Percentiles rank a stretch among this genome's conserved stretches.
These are phyloP conservation scores for Apoderus coryli DNA, from an alignment of 2,888 invertebrate genomes.

Conservation along the genomic window DNA sequence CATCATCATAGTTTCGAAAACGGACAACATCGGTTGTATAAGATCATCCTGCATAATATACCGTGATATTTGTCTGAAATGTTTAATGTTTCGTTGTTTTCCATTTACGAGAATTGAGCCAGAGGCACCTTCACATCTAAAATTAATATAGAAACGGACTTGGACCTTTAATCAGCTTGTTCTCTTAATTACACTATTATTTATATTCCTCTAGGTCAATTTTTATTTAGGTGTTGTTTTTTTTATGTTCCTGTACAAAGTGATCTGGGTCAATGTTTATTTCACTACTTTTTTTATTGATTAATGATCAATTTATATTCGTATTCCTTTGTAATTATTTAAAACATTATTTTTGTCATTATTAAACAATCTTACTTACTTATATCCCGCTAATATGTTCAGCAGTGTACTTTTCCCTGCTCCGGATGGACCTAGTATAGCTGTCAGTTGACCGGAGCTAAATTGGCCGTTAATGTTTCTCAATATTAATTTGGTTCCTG, in stretches of 20 bases:
- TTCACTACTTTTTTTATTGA: no score
- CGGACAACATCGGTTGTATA: constrained; percentile 73
- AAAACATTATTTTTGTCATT: neutral
- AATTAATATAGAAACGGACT: constrained; percentile 11
- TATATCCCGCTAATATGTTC: constrained; percentile 82
- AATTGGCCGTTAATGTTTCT: constrained; percentile 72
- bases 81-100: constrained; percentile 53
- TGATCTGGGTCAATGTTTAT: no score
- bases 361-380: constrained; percentile 40
- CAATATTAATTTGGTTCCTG: constrained; percentile 66
- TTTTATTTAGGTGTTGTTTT: no score
- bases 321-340: neutral
- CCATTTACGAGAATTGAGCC: constrained; percentile 73
- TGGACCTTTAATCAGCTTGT: no score
- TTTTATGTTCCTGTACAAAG: no score
- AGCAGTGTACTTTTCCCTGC: constrained; percentile 84
- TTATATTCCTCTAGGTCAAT: no score
- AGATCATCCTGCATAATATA: constrained; percentile 94
- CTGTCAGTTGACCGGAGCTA: constrained; percentile 72
- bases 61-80: constrained; percentile 77
- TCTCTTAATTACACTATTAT: no score
- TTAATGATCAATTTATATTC: neutral
- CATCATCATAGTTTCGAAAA: constrained; percentile 75
- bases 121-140: constrained; percentile 49
- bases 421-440: constrained; percentile 87